These are phyloP conservation scores for Bombyx mori DNA, from an alignment of 1,140 invertebrate species.

Conservation along the genomic window DNA sequence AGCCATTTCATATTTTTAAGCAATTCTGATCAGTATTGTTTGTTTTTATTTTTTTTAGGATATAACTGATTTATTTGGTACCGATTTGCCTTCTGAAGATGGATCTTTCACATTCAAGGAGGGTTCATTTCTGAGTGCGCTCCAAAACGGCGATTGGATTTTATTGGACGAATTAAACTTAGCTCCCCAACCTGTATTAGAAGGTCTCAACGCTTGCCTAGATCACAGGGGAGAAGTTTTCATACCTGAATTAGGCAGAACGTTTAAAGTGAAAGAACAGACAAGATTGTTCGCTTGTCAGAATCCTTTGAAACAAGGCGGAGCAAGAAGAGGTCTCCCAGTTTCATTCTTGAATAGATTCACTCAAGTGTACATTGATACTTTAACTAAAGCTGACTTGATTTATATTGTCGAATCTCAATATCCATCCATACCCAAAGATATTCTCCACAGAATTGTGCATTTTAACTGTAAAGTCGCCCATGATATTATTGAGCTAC, in stretches of 20 bases:
- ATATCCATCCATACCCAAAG: constrained; percentile 68
- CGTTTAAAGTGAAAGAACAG: constrained; percentile 82
- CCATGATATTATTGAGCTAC: constrained; percentile 73
- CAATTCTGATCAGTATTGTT: constrained; percentile 9
- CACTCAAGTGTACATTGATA: constrained; percentile 93
- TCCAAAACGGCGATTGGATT: constrained; percentile 96
- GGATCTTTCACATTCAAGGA: constrained; percentile 96
- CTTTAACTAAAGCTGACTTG: constrained; percentile 84
- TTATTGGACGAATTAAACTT: constrained; percentile 98
- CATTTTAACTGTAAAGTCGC: constrained; percentile 83
- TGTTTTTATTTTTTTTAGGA: constrained; percentile 76
- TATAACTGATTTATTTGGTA: constrained; percentile 97
- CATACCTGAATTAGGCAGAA: constrained; percentile 93
- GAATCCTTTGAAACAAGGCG: constrained; percentile 97
- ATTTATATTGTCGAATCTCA: constrained; percentile 73
- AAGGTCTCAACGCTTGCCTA: constrained; percentile 98
- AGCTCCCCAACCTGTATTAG: constrained; percentile 97
- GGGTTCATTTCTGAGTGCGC: constrained; percentile 93
- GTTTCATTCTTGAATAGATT: constrained; percentile 98
- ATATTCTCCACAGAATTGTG: constrained; percentile 82
- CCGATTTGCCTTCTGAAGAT: constrained; percentile 96
- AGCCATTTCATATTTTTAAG: constrained; percentile 6
- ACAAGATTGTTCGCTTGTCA: constrained; percentile 98
- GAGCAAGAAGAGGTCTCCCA: constrained; percentile 94
- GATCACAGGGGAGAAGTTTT: constrained; percentile 98